These are phyloP conservation scores for western clawed frog (Xenopus tropicalis) DNA, from an alignment of 2,113 vertebrate genomes.

Conservation along the genomic window UCB_Xtro_10.0 CM004449.2:28429001-28429500, in stretches of 20 bases:
- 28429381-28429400: no score
- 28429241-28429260: slow-evolving; percentile 35
- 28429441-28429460: no score
- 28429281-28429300: slow-evolving; percentile 23
- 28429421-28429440: no score
- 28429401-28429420: no score
- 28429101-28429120: neutral
- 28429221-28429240: slow-evolving; percentile 28
- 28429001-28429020: no score
- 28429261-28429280: slow-evolving; percentile 25
- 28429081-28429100: neutral
- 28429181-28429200: slow-evolving; percentile 17
- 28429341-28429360: neutral
- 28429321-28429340: neutral
- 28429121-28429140: neutral
- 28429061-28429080: neutral
- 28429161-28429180: slow-evolving; percentile 34
- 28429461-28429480: no score
- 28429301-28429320: neutral
- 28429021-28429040: no score
- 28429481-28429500: no score
- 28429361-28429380: neutral
- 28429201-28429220: slow-evolving; percentile 13
- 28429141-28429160: slow-evolving; percentile 26
- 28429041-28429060: no score